A percentile compares a stretch with the other conserved stretches of the same genome.
Conservation (phyloP, 64 coral and sea anemone species). For the Orbicella faveolata region DNA sequence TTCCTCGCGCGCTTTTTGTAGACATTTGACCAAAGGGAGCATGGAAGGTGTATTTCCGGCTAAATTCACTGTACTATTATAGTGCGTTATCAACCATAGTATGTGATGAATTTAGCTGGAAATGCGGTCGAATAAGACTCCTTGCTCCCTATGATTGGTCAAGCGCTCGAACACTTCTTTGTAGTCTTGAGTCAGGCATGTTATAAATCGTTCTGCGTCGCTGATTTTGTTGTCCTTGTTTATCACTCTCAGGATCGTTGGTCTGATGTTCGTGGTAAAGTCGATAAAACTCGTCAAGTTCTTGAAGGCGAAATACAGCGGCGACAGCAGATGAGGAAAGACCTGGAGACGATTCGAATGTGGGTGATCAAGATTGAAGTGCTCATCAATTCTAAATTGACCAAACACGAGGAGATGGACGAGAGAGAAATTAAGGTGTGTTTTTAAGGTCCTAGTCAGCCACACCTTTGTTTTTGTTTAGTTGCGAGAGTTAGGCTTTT, state of each 20-base stretch:
- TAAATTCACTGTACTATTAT: no score
- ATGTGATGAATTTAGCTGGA: no score
- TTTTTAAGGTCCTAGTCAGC: no score
- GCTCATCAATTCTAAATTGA: slow-evolving; percentile 72
- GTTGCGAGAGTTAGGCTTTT: no score
- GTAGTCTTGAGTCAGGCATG: not conserved
- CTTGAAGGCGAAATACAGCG: slow-evolving; percentile 81
- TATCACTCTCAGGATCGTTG: slow-evolving; percentile 3
- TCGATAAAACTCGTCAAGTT: slow-evolving; percentile 61
- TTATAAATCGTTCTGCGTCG: not conserved
- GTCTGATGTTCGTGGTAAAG: not conserved
- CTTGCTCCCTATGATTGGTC: no score
- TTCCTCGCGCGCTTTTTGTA: no score
- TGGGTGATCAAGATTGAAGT: slow-evolving; percentile 91
- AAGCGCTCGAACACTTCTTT: no score
- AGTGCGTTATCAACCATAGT: no score
- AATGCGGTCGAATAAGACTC: no score
- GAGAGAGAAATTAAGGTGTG: slow-evolving; percentile 84
- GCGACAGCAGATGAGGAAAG: slow-evolving; percentile 82
- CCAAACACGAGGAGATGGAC: slow-evolving; percentile 71
- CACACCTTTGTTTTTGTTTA: no score
- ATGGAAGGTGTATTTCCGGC: no score
- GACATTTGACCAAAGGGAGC: no score
- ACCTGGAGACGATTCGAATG: slow-evolving; percentile 84
- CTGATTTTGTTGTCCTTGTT: not conserved